Base-by-base conservation (phyloP, 2,113 vertebrate species). In the Struthio camelus region DNA sequence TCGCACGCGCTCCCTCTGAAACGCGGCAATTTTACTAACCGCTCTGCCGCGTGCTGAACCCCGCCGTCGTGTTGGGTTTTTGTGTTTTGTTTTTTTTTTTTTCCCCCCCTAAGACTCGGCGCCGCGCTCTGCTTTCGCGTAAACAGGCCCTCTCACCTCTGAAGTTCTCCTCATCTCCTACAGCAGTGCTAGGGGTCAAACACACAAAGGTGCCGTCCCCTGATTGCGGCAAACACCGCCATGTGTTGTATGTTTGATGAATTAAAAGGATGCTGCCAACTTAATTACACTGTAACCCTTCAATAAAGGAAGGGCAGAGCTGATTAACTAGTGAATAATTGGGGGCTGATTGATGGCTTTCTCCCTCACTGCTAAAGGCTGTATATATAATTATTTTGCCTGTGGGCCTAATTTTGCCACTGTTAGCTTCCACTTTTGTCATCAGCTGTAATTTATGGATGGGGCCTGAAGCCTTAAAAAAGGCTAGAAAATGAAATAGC, bases 251-350 rank as follows among this genome's bases (percentile, higher is more conserved):
- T 98, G 97, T 98, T 98, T 99, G 98, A 98, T 98, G 98, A 98
- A 99, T 99, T 98, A 98, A 99, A 98, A 99, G 98, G 98, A 98
- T 98, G 98, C 98, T 98, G 98, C 98, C 98, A 98, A 98, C 98
- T 98, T 99, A 99, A 99, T 99, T 99, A 99, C 98, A 98, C 98
- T 98, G 98, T 98, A 99, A 98, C 98, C 98, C 98, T 98, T 98
- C 98, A 98, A 98, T 98, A 99, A 98, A 99, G 98, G 98, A 98
- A 98, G 98, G 98, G 98, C 98, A 98, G 97, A 98, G 98, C 98
- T 99, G 98, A 98, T 98, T 98, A 98, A 98, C 98, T 98, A 98
- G 98, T 98, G 98, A 98, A 98, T 99, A 99, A 99, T 98, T 98
- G 98, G 98, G 97, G 97, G 87, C 97, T 99, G 98, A 99, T 98